phyloP scores from a whole-genome alignment of 2,113 vertebrate genomes.

The Grus americana region DNA sequence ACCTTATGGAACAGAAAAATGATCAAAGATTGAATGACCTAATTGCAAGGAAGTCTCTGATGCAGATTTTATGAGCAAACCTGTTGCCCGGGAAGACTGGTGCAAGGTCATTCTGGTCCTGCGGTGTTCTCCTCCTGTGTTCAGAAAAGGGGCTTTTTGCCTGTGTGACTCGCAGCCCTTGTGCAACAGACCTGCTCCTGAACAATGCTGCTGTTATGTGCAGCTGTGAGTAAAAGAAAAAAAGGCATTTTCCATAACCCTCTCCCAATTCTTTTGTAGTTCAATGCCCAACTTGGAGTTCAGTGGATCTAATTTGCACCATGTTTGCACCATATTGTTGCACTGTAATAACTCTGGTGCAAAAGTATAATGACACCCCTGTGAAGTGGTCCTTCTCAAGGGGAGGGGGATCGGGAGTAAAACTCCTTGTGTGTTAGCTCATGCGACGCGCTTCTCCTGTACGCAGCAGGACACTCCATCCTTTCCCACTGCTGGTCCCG shows the following conservation, averaged over 20 bases:
- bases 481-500: neutral
- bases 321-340: neutral
- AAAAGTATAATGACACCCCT: neutral
- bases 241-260: neutral
- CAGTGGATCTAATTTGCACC: accelerated
- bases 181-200: neutral
- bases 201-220: neutral
- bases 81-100: neutral
- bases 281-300: neutral
- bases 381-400: neutral
- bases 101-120: constrained; percentile 8
- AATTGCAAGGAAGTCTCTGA: constrained; percentile 34
- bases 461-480: neutral
- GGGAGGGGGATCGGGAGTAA: neutral
- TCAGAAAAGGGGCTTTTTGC: neutral
- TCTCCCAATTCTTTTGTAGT: neutral
- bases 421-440: neutral
- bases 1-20: constrained; percentile 9
- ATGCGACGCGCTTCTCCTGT: neutral
- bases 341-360: neutral
- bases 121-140: neutral
- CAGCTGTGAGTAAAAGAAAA: neutral
- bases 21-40: constrained; percentile 54
- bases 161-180: neutral
- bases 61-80: neutral